phyloP scores from a whole-genome alignment of 2,888 invertebrate genomes.

The Dolomedes plantarius region DNA sequence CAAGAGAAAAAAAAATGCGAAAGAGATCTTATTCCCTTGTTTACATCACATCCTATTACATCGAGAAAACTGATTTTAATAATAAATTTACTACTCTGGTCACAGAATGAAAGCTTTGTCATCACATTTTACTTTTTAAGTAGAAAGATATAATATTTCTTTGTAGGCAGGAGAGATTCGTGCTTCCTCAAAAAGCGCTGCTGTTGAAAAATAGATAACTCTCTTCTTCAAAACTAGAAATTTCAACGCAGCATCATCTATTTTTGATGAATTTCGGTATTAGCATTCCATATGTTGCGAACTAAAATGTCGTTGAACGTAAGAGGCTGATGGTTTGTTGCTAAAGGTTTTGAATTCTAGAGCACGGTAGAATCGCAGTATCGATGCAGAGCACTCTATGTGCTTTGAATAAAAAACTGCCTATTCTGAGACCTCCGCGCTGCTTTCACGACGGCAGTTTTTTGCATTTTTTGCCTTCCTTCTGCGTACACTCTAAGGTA shows the following conservation, averaged over 20 bases:
- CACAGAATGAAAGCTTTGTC: neutral
- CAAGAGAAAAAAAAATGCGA: no score
- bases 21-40: no score
- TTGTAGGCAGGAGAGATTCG: neutral
- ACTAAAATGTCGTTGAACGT: neutral
- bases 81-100: neutral
- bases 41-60: no score
- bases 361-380: no score
- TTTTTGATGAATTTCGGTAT: conserved; percentile 30
- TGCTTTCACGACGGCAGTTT: no score
- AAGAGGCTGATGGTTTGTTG: no score
- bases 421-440: no score
- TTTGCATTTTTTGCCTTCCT: no score
- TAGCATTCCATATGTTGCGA: conserved; percentile 15
- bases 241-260: conserved; percentile 29
- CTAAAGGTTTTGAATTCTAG: no score
- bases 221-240: conserved; percentile 12
- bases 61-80: neutral
- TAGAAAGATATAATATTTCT: neutral
- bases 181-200: neutral
- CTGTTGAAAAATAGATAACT: neutral
- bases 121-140: neutral
- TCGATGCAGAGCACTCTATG: no score
- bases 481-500: no score
- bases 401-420: no score